Percentiles rank a stretch among this genome's conserved stretches.
These are phyloP conservation scores for Drosophila mulleri DNA, from an alignment of 2,888 invertebrate genomes.

Conservation along the genomic window DNA sequence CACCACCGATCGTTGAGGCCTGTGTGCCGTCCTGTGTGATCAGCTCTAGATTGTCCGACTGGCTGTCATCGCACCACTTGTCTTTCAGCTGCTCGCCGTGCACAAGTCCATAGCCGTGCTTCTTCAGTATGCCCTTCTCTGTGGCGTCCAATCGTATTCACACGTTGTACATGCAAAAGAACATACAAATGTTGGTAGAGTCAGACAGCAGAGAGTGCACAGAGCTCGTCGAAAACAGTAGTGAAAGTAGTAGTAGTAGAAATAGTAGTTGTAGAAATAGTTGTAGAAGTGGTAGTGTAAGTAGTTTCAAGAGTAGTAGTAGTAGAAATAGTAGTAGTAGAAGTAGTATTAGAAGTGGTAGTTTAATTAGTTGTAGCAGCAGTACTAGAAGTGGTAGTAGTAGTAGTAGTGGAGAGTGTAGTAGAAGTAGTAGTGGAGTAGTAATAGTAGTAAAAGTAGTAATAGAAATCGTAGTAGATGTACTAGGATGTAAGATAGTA, in stretches of 20 bases:
- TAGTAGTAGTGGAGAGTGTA: not conserved
- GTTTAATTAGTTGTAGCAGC: not conserved
- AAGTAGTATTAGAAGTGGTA: not conserved
- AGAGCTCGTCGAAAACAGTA: constrained; percentile 39
- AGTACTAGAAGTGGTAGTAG: constrained; percentile 1
- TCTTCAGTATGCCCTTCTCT: constrained; percentile 97
- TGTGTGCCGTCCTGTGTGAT: constrained; percentile 90
- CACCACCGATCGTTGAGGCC: constrained; percentile 87
- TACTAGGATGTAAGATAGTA: not conserved
- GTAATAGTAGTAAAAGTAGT: not conserved
- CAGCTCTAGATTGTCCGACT: constrained; percentile 89
- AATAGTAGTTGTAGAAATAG: not conserved
- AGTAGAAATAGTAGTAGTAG: not conserved
- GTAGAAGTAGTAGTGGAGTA: not conserved
- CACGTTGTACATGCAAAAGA: constrained; percentile 70
- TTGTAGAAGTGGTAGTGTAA: not conserved
- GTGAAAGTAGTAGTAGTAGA: not conserved
- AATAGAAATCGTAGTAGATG: too few relatives aligned
- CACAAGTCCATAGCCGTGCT: constrained; percentile 91
- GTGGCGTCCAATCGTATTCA: constrained; percentile 79
- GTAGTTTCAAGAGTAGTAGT: not conserved
- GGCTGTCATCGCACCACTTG: constrained; percentile 91
- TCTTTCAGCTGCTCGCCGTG: constrained; percentile 90
- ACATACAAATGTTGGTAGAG: constrained; percentile 73
- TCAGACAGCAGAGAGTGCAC: constrained; percentile 65